These are phyloP conservation scores for Cynoglossus semilaevis DNA, from an alignment of 2,113 vertebrate genomes.

Conservation along the genomic window DNA sequence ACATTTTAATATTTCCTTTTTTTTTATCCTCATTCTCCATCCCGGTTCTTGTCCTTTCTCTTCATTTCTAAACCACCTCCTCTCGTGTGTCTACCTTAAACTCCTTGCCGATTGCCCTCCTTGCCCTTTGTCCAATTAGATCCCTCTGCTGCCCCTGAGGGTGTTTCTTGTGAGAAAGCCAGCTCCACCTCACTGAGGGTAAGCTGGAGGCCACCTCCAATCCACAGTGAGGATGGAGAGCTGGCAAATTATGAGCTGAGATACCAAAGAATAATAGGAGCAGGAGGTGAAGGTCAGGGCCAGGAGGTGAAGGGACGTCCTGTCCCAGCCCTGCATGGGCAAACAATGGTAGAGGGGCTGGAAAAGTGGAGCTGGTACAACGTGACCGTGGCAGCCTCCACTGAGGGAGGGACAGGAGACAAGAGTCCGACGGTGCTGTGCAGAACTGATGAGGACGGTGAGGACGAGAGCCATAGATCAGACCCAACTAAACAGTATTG, in stretches of 20 bases:
- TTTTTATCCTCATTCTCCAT: constrained; percentile 58
- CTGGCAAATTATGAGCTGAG: constrained; percentile 89
- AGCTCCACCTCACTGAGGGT: constrained; percentile 93
- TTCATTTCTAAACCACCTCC: constrained; percentile 57
- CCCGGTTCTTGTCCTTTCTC: constrained; percentile 69
- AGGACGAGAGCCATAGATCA: constrained; percentile 32
- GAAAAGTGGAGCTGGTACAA: constrained; percentile 95
- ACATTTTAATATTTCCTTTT: constrained; percentile 62
- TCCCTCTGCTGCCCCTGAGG: constrained; percentile 89
- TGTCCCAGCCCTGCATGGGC: constrained; percentile 79
- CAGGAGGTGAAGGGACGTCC: constrained; percentile 78
- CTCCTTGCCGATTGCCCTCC: constrained; percentile 49
- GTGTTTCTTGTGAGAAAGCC: constrained; percentile 87
- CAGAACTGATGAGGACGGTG: constrained; percentile 94
- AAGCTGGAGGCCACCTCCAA: constrained; percentile 89
- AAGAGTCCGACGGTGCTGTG: constrained; percentile 82
- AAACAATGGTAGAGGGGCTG: constrained; percentile 83
- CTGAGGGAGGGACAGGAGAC: constrained; percentile 84
- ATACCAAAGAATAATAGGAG: constrained; percentile 85
- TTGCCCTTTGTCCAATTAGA: constrained; percentile 79
- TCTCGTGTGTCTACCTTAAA: constrained; percentile 44
- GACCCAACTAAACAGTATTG: constrained; percentile 27
- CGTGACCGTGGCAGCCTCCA: constrained; percentile 84
- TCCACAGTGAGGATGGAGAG: constrained; percentile 85
- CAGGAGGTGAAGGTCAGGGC: constrained; percentile 69